A percentile compares a stretch with the other conserved stretches of the same genome.
phyloP scores from a whole-genome alignment of 2,888 invertebrate species.

The Parasteatoda lunata region DNA sequence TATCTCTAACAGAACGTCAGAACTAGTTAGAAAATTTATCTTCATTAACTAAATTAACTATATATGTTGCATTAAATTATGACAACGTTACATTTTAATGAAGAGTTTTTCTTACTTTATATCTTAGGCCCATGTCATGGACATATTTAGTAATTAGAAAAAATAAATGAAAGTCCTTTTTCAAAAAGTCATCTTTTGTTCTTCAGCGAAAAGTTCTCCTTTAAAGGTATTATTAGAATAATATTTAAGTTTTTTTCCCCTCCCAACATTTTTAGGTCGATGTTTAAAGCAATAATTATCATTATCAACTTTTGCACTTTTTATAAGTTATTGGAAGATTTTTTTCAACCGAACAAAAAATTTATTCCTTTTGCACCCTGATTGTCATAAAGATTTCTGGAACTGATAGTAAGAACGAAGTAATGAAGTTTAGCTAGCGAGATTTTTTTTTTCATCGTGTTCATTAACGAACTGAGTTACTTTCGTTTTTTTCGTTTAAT shows the following conservation, averaged over 20 bases:
- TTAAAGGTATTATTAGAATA: too few relatives aligned
- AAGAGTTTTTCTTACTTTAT: too few relatives aligned
- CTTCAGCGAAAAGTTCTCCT: too few relatives aligned
- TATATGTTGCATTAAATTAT: too few relatives aligned
- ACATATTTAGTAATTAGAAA: too few relatives aligned
- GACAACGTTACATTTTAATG: too few relatives aligned
- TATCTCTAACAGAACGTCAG: too few relatives aligned
- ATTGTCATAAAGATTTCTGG: slow-evolving; percentile 42
- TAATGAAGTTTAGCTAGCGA: slow-evolving; percentile 42
- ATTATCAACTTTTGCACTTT: slow-evolving; percentile 46
- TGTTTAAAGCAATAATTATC: slow-evolving; percentile 58
- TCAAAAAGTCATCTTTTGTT: too few relatives aligned
- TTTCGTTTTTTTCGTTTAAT: slow-evolving; percentile 34
- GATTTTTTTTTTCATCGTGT: slow-evolving; percentile 14
- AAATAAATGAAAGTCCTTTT: too few relatives aligned
- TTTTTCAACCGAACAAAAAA: neutral
- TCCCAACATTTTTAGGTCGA: slow-evolving; percentile 10
- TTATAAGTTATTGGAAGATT: slow-evolving; percentile 46
- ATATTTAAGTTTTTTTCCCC: slow-evolving; percentile 11
- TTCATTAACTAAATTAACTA: too few relatives aligned
- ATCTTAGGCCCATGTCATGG: too few relatives aligned
- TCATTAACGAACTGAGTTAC: slow-evolving; percentile 45
- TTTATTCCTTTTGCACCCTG: slow-evolving; percentile 8
- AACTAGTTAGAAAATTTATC: too few relatives aligned
- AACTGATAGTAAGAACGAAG: slow-evolving; percentile 37